Evolutionary conservation across 2,888 invertebrate species (phyloP), one percentile per base, ranked within the genome.

Genomic region (Parelbella ahira): DNA sequence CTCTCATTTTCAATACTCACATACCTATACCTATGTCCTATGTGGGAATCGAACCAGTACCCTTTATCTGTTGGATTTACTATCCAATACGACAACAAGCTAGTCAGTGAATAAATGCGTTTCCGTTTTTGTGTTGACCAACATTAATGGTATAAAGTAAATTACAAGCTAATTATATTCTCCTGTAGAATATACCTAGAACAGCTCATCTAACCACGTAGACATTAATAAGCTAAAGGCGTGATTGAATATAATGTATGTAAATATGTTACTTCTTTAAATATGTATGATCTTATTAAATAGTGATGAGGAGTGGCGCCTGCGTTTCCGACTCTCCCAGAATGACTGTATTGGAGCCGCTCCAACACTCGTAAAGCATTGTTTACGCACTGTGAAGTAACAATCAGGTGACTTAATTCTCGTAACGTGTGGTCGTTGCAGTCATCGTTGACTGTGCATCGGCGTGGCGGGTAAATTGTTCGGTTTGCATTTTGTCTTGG

Each of bases 251-350:
- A 13, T 19, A 18, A 34, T 19, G 24, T 25, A 36, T 51, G 60
- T 63, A 57, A 61, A 62, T 63, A 66, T 58, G 62, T 54, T 61
- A 62, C 45, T 54, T 50, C 42, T 39, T 57, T 68, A 58, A 65
- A 66, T 68, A 63, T 65, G 63, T 62, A 68, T 66, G 66, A 63
- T 55, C 51, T 50, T 48, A 63, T 63, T 61, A 58, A 58, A 62
- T 52, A 58, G 52, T 54, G 53, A 58, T 54, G 54, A 56, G 56
- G 37, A 38, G 43, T 21, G 51, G 60, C 60, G 58, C 56, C 54
- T 47, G 53, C 54, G 51, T 29, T 42, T 42, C 42, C 42, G 41
- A 41, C 37, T 44, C 23, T 44, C 38, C 23, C 33, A 34, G 21
- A 23, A 23, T 20, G 12, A 33, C 25, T 20, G 27, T 27, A 13